Conservation (phyloP, 2,888 invertebrate genomes). For the Quadroppia sp. region DNA sequence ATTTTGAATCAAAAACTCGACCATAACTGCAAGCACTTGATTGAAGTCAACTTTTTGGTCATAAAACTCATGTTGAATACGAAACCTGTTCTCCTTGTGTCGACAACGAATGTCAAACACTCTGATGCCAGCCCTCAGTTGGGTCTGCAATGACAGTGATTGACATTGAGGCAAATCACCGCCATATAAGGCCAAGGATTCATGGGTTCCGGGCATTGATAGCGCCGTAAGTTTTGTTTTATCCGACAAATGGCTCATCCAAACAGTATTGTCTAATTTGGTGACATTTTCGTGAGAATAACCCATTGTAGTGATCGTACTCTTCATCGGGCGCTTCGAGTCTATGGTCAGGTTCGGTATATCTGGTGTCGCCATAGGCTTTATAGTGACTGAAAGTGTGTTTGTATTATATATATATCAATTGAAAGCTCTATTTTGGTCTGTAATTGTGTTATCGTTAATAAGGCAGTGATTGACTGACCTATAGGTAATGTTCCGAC, state of each 20-base stretch:
- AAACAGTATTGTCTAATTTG: conserved; percentile 4
- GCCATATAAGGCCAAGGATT: conserved; percentile 37
- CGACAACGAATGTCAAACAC: conserved; percentile 41
- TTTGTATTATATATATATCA: no score
- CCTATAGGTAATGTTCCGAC: no score
- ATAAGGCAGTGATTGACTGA: no score
- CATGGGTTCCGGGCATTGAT: conserved; percentile 40
- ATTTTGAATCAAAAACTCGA: conserved; percentile 15
- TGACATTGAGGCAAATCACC: conserved; percentile 32
- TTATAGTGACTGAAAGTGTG: no score
- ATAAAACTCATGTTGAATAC: conserved; percentile 31
- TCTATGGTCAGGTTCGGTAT: no score
- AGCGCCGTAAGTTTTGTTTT: neutral
- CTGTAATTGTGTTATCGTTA: no score
- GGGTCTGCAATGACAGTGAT: neutral
- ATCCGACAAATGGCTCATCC: conserved; percentile 28
- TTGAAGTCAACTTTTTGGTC: conserved; percentile 22
- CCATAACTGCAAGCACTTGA: conserved; percentile 1
- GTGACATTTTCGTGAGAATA: conserved; percentile 4
- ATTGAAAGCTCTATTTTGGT: no score
- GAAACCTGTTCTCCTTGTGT: conserved; percentile 23
- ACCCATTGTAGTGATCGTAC: neutral
- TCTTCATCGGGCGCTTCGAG: neutral
- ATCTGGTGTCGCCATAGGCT: no score
- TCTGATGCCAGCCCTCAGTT: conserved; percentile 35